Percentiles rank a stretch among this genome's conserved stretches.
phyloP scores from a whole-genome alignment of 64 coral and sea anemone species.

The Montipora efflorescens region DNA sequence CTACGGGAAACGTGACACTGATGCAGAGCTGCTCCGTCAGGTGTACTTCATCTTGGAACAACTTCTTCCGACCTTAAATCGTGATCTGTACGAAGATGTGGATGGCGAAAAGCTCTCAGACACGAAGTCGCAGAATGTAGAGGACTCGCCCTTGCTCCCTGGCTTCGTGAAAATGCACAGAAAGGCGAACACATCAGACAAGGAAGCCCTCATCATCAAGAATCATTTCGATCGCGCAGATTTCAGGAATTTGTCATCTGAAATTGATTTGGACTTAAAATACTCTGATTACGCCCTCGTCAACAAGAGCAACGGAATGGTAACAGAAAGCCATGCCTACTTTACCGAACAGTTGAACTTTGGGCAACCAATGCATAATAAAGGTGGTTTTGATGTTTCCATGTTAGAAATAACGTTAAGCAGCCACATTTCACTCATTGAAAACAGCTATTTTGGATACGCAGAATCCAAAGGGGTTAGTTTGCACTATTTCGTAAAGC shows the following conservation, averaged over 20 bases:
- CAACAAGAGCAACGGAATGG: slow-evolving; percentile 61
- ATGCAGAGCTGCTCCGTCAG: slow-evolving; percentile 24
- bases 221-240: slow-evolving; percentile 58
- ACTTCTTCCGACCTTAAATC: slow-evolving; percentile 28
- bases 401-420: slow-evolving; percentile 29
- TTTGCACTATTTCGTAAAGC: slow-evolving; percentile 9
- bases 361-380: slow-evolving; percentile 17
- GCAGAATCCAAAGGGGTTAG: not conserved
- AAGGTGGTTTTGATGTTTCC: not conserved
- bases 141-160: slow-evolving; percentile 41
- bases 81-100: slow-evolving; percentile 42
- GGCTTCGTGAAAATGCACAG: slow-evolving; percentile 62
- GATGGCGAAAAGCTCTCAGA: slow-evolving; percentile 1
- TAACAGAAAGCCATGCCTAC: slow-evolving; percentile 5
- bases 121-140: not conserved
- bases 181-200: slow-evolving; percentile 36
- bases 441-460: not conserved
- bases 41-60: slow-evolving; percentile 33
- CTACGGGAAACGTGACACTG: slow-evolving; percentile 1
- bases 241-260: slow-evolving; percentile 33
- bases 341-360: slow-evolving; percentile 36
- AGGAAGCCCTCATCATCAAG: not conserved
- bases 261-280: slow-evolving; percentile 38
- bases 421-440: slow-evolving; percentile 20
- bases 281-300: slow-evolving; percentile 20